Evolutionary conservation across 2,797 vertebrate species (phyloP), one percentile per base, ranked within the genome.

Genomic region (Columba guinea): DNA sequence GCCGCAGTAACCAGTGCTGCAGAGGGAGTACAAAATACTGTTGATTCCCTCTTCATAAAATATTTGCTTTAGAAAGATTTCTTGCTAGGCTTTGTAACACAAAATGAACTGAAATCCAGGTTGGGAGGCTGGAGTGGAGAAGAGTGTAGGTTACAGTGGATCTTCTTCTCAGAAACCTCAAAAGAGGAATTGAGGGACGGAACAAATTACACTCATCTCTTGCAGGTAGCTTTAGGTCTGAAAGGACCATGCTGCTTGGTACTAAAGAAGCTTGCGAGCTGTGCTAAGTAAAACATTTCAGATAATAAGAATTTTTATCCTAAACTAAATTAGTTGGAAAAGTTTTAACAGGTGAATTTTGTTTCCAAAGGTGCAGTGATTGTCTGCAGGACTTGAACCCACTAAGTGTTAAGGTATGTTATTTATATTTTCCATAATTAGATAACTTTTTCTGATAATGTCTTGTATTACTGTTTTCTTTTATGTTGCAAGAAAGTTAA

Each of bases 341-440:
- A 46, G 5, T 78, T 92, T 87, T 90, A 89, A 91, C 14, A 52
- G 6, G 28, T 63, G 0, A 51, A 58, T 95, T 89, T 88, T 95
- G 22, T 94, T 96, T 95, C 70, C 71, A 92, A 94, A 96, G 63
- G 84, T 93, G 68, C 92, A 74, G 75, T 86, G 56, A 92, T 55
- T 9, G 1, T 69, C 52, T 65, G 34, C 48, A 70, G 69, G n/a
- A 87, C 34, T 37, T 88, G 75, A 74, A 69, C 32, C 7, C 8
- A 23, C 19, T 32, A 65, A 81, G 8, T 32, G 28, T 84, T 70
- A 69, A 93, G 92, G 90, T 96, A 95, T 1, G n/a, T 74, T 82
- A 17, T 67, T 87, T 91, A 24, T 56, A 23, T 19, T 69, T 86
- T 67, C 21, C 0, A 0, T 68, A 32, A 4, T 53, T 58, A 78